Percentiles rank a stretch among this genome's conserved stretches.
phyloP scores from a whole-genome alignment of 2,797 vertebrate species.

The Hippoglossus hippoglossus region DNA sequence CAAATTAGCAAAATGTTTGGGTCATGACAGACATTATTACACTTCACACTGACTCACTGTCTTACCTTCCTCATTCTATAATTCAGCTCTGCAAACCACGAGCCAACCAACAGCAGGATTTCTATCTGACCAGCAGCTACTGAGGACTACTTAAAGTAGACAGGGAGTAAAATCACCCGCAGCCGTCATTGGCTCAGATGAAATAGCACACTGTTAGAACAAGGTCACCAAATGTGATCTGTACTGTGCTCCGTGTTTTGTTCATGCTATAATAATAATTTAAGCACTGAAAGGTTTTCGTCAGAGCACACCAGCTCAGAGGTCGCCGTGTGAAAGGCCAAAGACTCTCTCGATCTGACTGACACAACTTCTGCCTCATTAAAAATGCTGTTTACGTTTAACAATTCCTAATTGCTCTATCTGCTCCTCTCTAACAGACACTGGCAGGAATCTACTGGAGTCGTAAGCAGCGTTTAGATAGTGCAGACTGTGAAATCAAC shows the following conservation, averaged over 20 bases:
- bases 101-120: background rate
- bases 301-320: background rate
- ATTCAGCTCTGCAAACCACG: background rate
- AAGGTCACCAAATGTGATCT: background rate
- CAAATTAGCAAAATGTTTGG: no score
- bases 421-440: slow-evolving; percentile 57
- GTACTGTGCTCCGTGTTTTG: background rate
- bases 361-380: slow-evolving; percentile 1
- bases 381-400: background rate
- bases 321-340: background rate
- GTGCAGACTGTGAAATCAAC: slow-evolving; percentile 20
- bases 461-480: slow-evolving; percentile 7
- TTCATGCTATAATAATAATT: background rate
- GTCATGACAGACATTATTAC: no score
- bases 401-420: slow-evolving; percentile 29
- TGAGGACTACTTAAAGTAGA: background rate
- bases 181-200: background rate
- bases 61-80: background rate
- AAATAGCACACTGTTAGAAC: background rate
- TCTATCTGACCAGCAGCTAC: background rate
- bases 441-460: slow-evolving; percentile 26
- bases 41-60: background rate
- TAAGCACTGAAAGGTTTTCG: background rate
- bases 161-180: no score
- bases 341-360: background rate